phyloP scores from a whole-genome alignment of 2,113 vertebrate genomes.

The Leptobrachium leishanense region DNA sequence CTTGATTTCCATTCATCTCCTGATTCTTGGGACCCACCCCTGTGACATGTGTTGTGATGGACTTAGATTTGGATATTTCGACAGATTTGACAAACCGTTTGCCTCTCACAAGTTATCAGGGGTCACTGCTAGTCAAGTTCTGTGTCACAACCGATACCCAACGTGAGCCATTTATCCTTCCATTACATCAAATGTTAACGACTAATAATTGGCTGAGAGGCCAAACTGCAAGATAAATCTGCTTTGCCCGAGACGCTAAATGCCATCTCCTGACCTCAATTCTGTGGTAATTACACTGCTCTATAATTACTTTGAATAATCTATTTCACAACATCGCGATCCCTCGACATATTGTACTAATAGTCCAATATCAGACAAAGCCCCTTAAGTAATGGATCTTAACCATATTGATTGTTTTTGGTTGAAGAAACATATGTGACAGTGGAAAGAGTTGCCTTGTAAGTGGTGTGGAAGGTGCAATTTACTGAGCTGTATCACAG shows the following conservation, averaged over 20 bases:
- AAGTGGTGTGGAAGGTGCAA: too few relatives aligned
- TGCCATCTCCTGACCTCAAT: conserved; percentile 48
- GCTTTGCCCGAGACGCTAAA: conserved; percentile 34
- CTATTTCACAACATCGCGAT: conserved; percentile 35
- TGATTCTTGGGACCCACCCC: too few relatives aligned
- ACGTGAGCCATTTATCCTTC: conserved; percentile 20
- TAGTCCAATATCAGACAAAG: conserved; percentile 44
- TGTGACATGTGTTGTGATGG: too few relatives aligned
- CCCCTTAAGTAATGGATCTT: conserved; percentile 35
- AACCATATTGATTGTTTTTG: conserved; percentile 22
- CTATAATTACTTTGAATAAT: conserved; percentile 45
- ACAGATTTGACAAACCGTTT: too few relatives aligned
- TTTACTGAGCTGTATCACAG: too few relatives aligned
- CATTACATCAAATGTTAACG: conserved; percentile 39
- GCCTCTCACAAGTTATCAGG: neutral
- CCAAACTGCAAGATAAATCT: conserved; percentile 37
- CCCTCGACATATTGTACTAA: conserved; percentile 35
- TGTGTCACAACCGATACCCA: neutral
- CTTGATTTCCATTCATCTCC: too few relatives aligned
- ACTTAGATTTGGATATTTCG: too few relatives aligned
- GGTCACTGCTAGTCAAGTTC: neutral
- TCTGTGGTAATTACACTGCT: conserved; percentile 39
- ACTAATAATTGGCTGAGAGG: conserved; percentile 34
- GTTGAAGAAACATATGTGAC: conserved; percentile 6
- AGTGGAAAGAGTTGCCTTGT: neutral